Conservation (phyloP, 2,888 invertebrate species). For the Hetaerina titia region DNA sequence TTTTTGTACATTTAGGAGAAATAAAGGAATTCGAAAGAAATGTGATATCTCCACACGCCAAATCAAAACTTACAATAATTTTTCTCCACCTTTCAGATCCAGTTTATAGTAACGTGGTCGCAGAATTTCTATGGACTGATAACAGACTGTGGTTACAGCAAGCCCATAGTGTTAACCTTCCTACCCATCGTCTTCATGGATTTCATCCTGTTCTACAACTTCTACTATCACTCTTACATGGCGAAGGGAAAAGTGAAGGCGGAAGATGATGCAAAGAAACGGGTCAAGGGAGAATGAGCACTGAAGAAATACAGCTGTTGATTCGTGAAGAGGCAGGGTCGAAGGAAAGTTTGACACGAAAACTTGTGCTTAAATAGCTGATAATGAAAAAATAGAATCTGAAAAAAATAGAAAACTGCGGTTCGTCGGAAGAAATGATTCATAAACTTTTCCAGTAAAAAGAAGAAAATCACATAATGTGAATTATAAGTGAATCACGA, state of each 20-base stretch:
- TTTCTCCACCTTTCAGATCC: slow-evolving; percentile 36
- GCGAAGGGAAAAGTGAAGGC: neutral
- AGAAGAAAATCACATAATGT: no score
- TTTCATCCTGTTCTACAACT: slow-evolving; percentile 48
- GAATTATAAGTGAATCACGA: no score
- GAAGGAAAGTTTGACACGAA: neutral
- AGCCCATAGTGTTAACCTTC: neutral
- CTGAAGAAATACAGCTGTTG: neutral
- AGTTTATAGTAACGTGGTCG: slow-evolving; percentile 18
- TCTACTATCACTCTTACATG: slow-evolving; percentile 41
- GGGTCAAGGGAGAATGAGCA: neutral
- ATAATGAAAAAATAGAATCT: neutral
- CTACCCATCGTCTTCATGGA: neutral
- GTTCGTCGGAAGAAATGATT: neutral
- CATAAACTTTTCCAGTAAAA: neutral
- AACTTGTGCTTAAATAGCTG: neutral
- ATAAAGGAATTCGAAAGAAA: no score
- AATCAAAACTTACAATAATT: neutral
- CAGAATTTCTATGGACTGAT: slow-evolving; percentile 55
- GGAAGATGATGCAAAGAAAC: neutral
- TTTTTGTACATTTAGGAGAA: no score
- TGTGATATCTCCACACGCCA: neutral
- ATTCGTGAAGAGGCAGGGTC: neutral
- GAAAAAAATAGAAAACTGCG: neutral
- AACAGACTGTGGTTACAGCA: slow-evolving; percentile 13